Base-by-base conservation (phyloP, 2,888 invertebrate genomes). In the Salticus scenicus region DNA sequence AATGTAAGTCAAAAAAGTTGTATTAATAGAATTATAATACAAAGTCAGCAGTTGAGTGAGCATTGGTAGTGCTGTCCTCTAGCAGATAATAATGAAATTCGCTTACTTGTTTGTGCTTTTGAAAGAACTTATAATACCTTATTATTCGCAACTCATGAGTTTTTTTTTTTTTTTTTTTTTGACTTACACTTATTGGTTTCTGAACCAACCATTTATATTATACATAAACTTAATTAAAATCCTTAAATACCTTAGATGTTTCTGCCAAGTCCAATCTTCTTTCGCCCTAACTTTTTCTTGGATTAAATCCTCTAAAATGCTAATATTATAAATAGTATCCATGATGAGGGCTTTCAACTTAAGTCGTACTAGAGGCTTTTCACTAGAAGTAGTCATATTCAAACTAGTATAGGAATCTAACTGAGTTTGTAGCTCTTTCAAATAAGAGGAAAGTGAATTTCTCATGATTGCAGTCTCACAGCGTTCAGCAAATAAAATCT, bases 201-300 rank as follows among this genome's bases (percentile, higher is more conserved):
- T n/a, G n/a, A n/a, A n/a, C n/a, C n/a, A n/a, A n/a, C n/a, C n/a
- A n/a, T n/a, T n/a, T n/a, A n/a, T n/a, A n/a, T n/a, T n/a, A n/a
- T n/a, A n/a, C n/a, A n/a, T n/a, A n/a, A n/a, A n/a, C n/a, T n/a
- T n/a, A n/a, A n/a, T n/a, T n/a, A n/a, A n/a, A n/a, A n/a, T 37
- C 4, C 10, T 37, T 37, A 37, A 84, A 88, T 91, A 95, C 94
- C 97, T 94, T 69, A 99, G 93, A 91, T 98, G 98, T 91, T 96
- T 96, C 91, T 96, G 95, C 99, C 99, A 99, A 71, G 94, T 92
- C 99, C 99, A 99, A 90, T 97, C 95, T 24, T 92, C 92, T 14
- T 93, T 90, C 88, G 93, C 93, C 37, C 93, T 93, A 0, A 95
- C 94, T 88, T 94, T 93, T 10, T 90, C 90, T 69, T 93, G 93